Evolutionary conservation across 2,888 invertebrate species (phyloP).

Genomic region (Cheilosia scutellata): DNA sequence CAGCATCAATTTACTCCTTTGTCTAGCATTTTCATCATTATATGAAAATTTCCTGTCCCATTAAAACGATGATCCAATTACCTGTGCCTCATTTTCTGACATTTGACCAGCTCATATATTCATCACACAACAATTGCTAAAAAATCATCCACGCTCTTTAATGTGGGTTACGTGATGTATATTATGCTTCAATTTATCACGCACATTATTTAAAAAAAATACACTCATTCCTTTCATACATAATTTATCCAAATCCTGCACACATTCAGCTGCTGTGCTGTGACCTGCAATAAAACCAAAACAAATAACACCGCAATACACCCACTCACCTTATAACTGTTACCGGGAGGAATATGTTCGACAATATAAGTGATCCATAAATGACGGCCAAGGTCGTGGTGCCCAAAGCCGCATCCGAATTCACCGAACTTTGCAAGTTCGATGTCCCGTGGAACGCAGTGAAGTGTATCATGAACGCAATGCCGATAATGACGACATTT

Average conservation of each 20-base stretch:
- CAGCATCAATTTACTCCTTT: conserved; percentile 1
- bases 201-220: not conserved
- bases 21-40: not conserved
- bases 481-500: conserved; percentile 93
- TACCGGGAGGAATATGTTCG: conserved; percentile 95
- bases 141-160: conserved; percentile 27
- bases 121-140: conserved; percentile 30
- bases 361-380: conserved; percentile 94
- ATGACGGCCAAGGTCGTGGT: conserved; percentile 93
- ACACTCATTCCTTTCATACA: not conserved
- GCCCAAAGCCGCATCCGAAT: conserved; percentile 92
- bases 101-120: conserved; percentile 39
- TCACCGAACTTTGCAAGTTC: conserved; percentile 93
- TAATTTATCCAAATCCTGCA: not conserved
- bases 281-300: conserved; percentile 9
- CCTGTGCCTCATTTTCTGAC: conserved; percentile 35
- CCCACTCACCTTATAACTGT: conserved; percentile 90
- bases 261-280: not conserved
- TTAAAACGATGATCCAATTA: conserved; percentile 53
- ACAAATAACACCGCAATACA: not conserved
- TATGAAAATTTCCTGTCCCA: conserved; percentile 43
- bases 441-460: conserved; percentile 95
- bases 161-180: conserved; percentile 8
- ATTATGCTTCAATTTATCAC: conserved; percentile 9
- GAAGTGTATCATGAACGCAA: conserved; percentile 96